Evolutionary conservation across 1,140 invertebrate species (phyloP).

Genomic region (Lepidurus arcticus): DNA sequence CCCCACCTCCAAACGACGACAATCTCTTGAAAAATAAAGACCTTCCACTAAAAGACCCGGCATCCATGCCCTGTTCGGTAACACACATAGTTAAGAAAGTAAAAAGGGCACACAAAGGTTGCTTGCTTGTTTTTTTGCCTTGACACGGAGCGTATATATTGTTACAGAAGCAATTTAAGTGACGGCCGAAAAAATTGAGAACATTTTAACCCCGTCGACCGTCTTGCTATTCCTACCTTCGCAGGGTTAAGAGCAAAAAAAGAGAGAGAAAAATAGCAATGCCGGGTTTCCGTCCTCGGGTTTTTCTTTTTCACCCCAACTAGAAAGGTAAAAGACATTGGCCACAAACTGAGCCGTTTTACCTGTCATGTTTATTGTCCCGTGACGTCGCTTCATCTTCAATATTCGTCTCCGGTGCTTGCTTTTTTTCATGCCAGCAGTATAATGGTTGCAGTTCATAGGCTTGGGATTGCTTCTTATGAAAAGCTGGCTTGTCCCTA

Average conservation of each 20-base stretch:
- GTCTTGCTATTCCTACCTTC: not conserved
- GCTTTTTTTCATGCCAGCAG: not conserved
- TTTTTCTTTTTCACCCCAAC: not conserved
- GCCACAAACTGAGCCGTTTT: slow-evolving; percentile 21
- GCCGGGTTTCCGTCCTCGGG: not conserved
- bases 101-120: slow-evolving; percentile 1
- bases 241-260: not conserved
- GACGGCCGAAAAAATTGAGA: slow-evolving; percentile 16
- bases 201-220: slow-evolving; percentile 6
- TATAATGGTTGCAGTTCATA: not conserved
- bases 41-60: not conserved
- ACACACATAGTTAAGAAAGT: not conserved
- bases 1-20: not conserved
- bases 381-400: not conserved
- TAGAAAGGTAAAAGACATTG: slow-evolving; percentile 5
- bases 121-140: not conserved
- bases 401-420: not conserved
- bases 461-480: no score
- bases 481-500: no score
- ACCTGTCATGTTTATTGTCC: slow-evolving; percentile 18
- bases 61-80: not conserved
- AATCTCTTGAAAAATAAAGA: not conserved
- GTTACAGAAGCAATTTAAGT: slow-evolving; percentile 4
- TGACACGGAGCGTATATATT: not conserved
- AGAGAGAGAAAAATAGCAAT: not conserved